Evolutionary conservation across 2,888 invertebrate genomes (phyloP).

Genomic region (Trissolcus japonicus): DNA sequence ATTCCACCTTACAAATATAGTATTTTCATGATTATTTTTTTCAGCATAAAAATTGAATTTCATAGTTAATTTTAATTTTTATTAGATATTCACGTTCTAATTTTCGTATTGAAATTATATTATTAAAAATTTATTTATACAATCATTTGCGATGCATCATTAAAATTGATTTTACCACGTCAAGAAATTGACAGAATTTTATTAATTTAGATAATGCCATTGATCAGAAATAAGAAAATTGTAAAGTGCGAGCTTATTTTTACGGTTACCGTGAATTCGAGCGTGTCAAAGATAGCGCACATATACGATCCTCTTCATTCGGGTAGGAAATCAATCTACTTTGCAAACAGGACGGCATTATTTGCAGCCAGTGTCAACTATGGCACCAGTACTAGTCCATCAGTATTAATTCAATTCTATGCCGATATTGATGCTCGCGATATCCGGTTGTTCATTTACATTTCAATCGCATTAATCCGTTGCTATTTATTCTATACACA

Average conservation of each 20-base stretch:
- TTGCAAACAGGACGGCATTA: slow-evolving; percentile 27
- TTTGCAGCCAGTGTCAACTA: slow-evolving; percentile 21
- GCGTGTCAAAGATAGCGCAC: slow-evolving; percentile 4
- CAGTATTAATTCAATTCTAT: slow-evolving; percentile 27
- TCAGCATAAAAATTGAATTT: not conserved
- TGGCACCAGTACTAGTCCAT: slow-evolving; percentile 10
- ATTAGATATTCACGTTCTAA: no score
- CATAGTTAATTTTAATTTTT: not conserved
- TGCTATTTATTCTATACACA: not conserved
- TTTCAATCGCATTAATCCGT: not conserved
- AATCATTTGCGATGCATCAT: no score
- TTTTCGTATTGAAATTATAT: no score
- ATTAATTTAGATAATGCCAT: no score
- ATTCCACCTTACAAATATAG: not conserved
- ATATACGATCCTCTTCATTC: slow-evolving; percentile 10
- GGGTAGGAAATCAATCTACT: slow-evolving; percentile 31
- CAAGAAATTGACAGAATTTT: no score
- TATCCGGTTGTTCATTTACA: slow-evolving; percentile 11
- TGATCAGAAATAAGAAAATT: no score
- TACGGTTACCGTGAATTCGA: slow-evolving; percentile 3
- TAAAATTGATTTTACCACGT: no score
- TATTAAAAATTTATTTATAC: no score
- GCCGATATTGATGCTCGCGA: slow-evolving; percentile 12
- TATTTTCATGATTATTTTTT: not conserved
- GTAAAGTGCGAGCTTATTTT: no score